Conservation (phyloP, 2,888 invertebrate species). For the Orthosia gothica region DNA sequence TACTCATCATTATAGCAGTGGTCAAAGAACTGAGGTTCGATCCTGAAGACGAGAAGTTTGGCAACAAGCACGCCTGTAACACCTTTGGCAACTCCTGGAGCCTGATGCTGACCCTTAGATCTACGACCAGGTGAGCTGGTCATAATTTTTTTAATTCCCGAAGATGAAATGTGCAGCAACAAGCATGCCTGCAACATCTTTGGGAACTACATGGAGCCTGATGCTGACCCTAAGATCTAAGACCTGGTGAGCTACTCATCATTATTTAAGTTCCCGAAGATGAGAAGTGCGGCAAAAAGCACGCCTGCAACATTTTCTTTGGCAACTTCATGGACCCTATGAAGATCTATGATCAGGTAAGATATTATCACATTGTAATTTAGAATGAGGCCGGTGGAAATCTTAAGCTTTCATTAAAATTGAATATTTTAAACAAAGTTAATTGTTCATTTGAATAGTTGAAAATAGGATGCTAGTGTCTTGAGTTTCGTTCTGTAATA, state of each 20-base stretch:
- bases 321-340: conserved; percentile 97
- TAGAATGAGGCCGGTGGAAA: too few relatives aligned
- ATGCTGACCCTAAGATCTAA: conserved; percentile 96
- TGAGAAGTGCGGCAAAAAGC: conserved; percentile 92
- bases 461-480: too few relatives aligned
- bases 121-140: conserved; percentile 94
- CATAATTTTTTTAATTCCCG: too few relatives aligned
- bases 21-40: conserved; percentile 92
- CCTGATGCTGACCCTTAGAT: conserved; percentile 96
- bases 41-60: conserved; percentile 58
- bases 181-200: conserved; percentile 95
- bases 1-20: conserved; percentile 85
- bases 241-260: conserved; percentile 91
- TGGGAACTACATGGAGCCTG: conserved; percentile 98
- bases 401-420: too few relatives aligned
- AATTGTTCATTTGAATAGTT: too few relatives aligned
- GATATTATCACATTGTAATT: not conserved
- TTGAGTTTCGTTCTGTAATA: too few relatives aligned
- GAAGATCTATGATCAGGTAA: conserved; percentile 97
- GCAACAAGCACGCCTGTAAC: too few relatives aligned
- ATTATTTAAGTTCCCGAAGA: conserved; percentile 80
- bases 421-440: too few relatives aligned
- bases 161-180: conserved; percentile 92
- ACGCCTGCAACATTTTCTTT: conserved; percentile 96
- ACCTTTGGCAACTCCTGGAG: conserved; percentile 97